Conservation (phyloP, 2,888 invertebrate genomes). For the Tuberolachnus salignus region DNA sequence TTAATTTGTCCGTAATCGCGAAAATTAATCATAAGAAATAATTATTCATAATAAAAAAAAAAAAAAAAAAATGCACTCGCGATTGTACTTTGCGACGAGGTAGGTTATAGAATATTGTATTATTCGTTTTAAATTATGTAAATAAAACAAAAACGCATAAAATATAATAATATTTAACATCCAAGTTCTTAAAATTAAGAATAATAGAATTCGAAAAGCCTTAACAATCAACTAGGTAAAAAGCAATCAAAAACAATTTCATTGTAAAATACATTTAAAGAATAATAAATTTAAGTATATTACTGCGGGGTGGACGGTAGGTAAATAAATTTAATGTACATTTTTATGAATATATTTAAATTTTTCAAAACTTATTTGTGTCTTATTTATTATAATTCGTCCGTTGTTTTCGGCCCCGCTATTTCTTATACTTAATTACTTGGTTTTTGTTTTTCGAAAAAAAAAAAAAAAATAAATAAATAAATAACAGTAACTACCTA, state of each 20-base stretch:
- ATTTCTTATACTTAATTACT: background rate
- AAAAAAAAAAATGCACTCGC: background rate
- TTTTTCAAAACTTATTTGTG: background rate
- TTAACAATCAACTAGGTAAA: background rate
- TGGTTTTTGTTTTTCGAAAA: background rate
- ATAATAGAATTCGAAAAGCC: background rate
- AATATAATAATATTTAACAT: background rate
- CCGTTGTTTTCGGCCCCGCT: background rate
- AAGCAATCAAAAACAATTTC: slow-evolving; percentile 11
- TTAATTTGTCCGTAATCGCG: too few species aligned
- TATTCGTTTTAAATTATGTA: background rate
- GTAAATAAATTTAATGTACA: background rate
- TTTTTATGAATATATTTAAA: background rate
- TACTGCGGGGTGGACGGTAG: background rate
- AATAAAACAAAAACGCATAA: background rate
- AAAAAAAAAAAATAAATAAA: too few species aligned
- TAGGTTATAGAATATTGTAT: background rate
- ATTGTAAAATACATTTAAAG: background rate
- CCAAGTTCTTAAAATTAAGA: background rate
- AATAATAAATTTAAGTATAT: background rate
- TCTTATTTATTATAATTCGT: background rate
- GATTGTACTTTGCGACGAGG: too few species aligned
- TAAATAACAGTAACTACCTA: too few species aligned
- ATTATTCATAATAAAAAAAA: background rate
- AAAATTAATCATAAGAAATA: background rate